These are phyloP conservation scores for Galago senegalensis DNA, from an alignment of 2,797 vertebrate genomes.

Conservation along the genomic window DNA sequence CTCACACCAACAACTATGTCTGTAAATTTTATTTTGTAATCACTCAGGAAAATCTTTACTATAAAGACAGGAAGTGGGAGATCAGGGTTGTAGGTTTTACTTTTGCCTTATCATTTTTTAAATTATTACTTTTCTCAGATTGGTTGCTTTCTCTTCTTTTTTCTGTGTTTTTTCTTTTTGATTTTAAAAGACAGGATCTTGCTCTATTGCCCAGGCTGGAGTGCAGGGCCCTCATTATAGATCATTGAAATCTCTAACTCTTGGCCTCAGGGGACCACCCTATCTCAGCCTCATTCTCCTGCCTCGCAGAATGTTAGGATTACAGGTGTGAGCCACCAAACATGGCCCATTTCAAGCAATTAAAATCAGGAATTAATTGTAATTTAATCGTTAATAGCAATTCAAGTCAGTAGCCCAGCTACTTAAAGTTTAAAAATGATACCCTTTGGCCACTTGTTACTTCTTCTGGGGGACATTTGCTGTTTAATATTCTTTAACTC, in stretches of 20 bases:
- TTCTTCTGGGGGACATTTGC: background rate
- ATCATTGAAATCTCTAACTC: too few relatives aligned
- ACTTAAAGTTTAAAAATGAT: background rate
- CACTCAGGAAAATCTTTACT: background rate
- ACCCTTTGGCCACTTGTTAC: background rate
- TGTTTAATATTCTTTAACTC: background rate
- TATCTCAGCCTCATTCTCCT: too few relatives aligned
- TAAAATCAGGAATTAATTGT: too few relatives aligned
- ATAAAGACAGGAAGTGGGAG: background rate
- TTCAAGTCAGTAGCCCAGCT: background rate
- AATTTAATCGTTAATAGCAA: too few relatives aligned
- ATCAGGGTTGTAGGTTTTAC: background rate
- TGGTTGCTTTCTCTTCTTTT: background rate
- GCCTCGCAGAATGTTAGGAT: too few relatives aligned
- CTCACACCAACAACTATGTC: background rate
- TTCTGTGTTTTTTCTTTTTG: background rate
- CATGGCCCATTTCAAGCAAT: background rate
- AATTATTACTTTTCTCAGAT: background rate
- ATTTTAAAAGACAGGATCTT: too few relatives aligned
- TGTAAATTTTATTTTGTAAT: conserved; percentile 6
- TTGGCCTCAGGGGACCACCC: too few relatives aligned
- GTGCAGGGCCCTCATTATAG: too few relatives aligned
- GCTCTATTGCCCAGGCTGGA: too few relatives aligned
- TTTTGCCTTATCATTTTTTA: background rate
- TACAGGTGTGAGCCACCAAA: too few relatives aligned